Evolutionary conservation across 2,113 vertebrate species (phyloP), one percentile per base, ranked within the genome.

Genomic region (Phrynocephalus versicolor): DNA sequence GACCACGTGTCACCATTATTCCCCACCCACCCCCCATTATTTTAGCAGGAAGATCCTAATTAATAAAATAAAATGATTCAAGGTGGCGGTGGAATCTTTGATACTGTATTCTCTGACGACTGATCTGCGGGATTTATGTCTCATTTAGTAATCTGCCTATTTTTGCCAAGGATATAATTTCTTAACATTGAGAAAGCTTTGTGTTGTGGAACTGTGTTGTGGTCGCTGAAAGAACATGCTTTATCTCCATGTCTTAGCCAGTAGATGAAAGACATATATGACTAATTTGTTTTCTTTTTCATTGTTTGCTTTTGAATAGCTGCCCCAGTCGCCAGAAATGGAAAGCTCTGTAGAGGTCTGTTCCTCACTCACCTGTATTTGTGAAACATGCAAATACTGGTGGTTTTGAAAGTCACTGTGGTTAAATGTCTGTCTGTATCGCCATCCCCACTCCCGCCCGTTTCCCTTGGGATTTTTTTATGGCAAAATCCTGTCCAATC

Each of bases 271-370:
- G 76, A 27, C n/a, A n/a, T 64, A 76, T 30, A n/a, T 15, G 55
- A 95, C 95, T 97, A 96, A 96, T 89, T 19, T 35, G 19, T 45
- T 72, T 85, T 85, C 51, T 71, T 76, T 78, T 89, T 88, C 94
- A 69, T 89, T 1, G 97, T 97, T 97, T 98, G 92, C 97, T 96
- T 97, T 97, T 95, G 95, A 96, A 95, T 92, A 98, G 98, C 97
- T 98, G 96, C 97, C 97, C 87, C 98, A 97, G 35, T 94, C 97
- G 70, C 97, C 97, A 45, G 98, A 99, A 90, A 93, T 97, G 27
- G 98, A 98, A 93, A 97, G 95, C 94, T 92, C 97, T 67, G 94
- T 96, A 16, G 98, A 99, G 98, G 98, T 99, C 97, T 97, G 98
- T 97, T 91, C 80, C 91, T 91, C 93, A 93, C 94, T 92, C 94